Evolutionary conservation across 2,888 invertebrate species (phyloP), one percentile per base, ranked within the genome.

Genomic region (Pediacus dermestoides): DNA sequence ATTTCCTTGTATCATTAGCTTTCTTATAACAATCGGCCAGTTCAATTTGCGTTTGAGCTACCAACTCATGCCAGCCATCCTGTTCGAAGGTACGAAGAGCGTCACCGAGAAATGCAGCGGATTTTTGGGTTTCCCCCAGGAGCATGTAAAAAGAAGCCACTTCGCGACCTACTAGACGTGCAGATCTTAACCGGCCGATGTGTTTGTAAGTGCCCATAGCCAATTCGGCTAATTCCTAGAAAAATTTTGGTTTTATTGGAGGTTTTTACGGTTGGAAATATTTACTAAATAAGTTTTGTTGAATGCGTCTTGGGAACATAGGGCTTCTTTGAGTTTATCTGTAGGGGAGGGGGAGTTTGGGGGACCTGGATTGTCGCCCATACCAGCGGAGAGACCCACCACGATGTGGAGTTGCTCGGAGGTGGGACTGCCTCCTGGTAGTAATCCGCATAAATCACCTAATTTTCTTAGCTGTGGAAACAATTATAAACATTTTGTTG

Each of bases 161-260:
- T 58, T 95, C 89, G 22, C 86, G 77, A 0, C 95, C 95, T 38
- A 95, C 88, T 30, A 88, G 75, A 25, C 92, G 79, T 0, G 95
- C 94, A 35, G 88, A 92, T 51, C 91, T 77, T 53, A 81, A 72
- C 4, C 75, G 68, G 6, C 74, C 85, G 46, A 95, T 92, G 70
- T 95, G 94, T 61, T 96, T 96, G 63, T 90, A 95, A 0, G 94
- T 95, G 34, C 94, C 92, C 81, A 95, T 93, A 1, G 95, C 92
- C 46, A 95, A 70, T 66, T 96, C 96, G 0, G 93, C 90, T 41
- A 95, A 70, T 68, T 95, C 95, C 74, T 80, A 46, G 39, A 52
- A 22, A 43, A 43, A 42, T 10, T 7, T 10, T 34, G 4, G 9
- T 26, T 27, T 8, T 8, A 4, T 26, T 26, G 9, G 7, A 26